phyloP scores from a whole-genome alignment of 2,888 invertebrate species.

The Chloromyia formosa region DNA sequence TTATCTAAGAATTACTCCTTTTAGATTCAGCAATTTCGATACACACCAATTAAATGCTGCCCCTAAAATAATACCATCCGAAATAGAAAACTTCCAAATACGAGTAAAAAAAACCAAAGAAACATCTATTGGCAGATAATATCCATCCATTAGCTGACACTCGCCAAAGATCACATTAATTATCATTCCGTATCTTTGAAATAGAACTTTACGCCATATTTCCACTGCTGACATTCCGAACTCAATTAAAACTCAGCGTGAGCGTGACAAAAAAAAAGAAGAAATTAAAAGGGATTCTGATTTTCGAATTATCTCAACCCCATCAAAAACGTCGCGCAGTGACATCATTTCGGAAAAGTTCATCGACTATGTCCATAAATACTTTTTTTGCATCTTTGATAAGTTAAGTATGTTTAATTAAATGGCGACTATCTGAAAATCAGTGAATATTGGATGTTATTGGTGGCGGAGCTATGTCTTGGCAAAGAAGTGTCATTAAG shows the following conservation, averaged over 20 bases:
- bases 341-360: neutral
- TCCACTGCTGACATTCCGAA: constrained; percentile 15
- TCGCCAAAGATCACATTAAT: constrained; percentile 27
- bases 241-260: constrained; percentile 30
- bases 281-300: constrained; percentile 19
- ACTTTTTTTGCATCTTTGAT: constrained; percentile 2
- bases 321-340: neutral
- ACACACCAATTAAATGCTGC: too few relatives aligned
- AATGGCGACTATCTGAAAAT: neutral
- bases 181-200: constrained; percentile 31
- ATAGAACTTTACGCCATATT: constrained; percentile 14
- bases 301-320: constrained; percentile 32
- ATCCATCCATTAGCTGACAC: constrained; percentile 18
- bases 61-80: too few relatives aligned
- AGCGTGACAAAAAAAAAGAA: neutral
- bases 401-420: constrained; percentile 10
- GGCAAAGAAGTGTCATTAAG: neutral
- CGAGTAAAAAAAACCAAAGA: too few relatives aligned
- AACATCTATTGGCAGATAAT: too few relatives aligned
- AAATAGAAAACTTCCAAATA: too few relatives aligned
- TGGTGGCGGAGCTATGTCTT: neutral
- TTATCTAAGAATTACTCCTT: too few relatives aligned
- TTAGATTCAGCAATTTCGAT: too few relatives aligned
- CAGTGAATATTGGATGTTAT: neutral
- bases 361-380: neutral